Evolutionary conservation across 2,888 invertebrate species (phyloP).

Genomic region (Herminia tarsipennalis): DNA sequence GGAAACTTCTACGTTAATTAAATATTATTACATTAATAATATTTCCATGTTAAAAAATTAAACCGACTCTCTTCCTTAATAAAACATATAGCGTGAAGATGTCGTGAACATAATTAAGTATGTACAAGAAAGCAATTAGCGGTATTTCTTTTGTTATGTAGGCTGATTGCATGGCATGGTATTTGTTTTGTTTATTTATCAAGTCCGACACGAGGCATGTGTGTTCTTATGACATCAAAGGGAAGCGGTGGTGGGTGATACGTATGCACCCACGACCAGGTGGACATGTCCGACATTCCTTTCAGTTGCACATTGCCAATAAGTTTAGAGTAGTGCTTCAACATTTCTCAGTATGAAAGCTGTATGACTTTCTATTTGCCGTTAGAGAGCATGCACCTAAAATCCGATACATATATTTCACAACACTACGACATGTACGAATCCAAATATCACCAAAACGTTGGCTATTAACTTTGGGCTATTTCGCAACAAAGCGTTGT

Average conservation of each 20-base stretch:
- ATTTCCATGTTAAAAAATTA: no score
- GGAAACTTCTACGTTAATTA: no score
- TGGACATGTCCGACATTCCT: conserved; percentile 67
- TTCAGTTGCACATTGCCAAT: conserved; percentile 63
- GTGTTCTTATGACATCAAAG: conserved; percentile 63
- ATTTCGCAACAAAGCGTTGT: conserved; percentile 70
- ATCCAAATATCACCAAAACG: conserved; percentile 45
- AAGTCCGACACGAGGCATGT: conserved; percentile 44
- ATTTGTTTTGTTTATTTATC: conserved; percentile 50
- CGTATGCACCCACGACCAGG: conserved; percentile 69
- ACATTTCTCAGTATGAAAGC: conserved; percentile 51
- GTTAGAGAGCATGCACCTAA: no score
- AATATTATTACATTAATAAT: no score
- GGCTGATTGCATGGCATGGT: conserved; percentile 58
- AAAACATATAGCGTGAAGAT: conserved; percentile 1
- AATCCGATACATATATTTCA: neutral
- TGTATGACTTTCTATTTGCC: no score
- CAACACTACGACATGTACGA: conserved; percentile 10
- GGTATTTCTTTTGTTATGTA: conserved; percentile 50
- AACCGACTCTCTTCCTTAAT: no score
- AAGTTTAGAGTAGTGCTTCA: conserved; percentile 56
- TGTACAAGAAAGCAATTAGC: conserved; percentile 52
- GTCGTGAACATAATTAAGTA: conserved; percentile 19
- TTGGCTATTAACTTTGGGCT: conserved; percentile 57
- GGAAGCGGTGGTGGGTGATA: conserved; percentile 56